Evolutionary conservation across 2,113 vertebrate genomes (phyloP).

Genomic region (Butorides virescens): DNA sequence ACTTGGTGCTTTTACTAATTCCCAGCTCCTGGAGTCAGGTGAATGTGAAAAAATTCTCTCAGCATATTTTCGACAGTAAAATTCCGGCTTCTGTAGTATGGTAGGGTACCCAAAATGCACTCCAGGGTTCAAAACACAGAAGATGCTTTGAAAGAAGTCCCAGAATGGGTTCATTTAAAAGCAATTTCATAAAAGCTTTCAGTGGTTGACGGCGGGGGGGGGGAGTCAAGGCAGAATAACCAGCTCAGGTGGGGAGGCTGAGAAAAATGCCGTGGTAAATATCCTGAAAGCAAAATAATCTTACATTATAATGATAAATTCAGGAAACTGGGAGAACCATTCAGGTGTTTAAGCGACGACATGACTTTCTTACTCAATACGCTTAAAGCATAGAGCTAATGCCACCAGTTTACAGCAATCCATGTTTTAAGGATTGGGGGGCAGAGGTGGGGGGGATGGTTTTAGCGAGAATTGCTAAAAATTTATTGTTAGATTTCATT

Average conservation of each 20-base stretch:
- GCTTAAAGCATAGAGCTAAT: not conserved
- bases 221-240: not conserved
- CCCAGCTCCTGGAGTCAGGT: not conserved
- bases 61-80: not conserved
- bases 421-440: fast-evolving
- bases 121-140: not conserved
- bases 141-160: not conserved
- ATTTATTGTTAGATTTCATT: not conserved
- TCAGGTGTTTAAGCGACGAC: not conserved
- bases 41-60: not conserved
- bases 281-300: not conserved
- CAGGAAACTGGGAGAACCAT: not conserved
- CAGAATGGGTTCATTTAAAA: not conserved
- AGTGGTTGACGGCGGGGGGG: not conserved
- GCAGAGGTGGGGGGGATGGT: fast-evolving
- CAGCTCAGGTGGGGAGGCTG: not conserved
- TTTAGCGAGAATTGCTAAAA: not conserved
- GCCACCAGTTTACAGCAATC: not conserved
- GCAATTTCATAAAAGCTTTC: not conserved
- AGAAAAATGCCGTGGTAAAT: not conserved
- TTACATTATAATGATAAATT: not conserved
- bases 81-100: not conserved
- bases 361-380: not conserved
- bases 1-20: not conserved
- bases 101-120: not conserved